phyloP scores from a whole-genome alignment of 2,113 vertebrate genomes.

The Arenaria interpres region DNA sequence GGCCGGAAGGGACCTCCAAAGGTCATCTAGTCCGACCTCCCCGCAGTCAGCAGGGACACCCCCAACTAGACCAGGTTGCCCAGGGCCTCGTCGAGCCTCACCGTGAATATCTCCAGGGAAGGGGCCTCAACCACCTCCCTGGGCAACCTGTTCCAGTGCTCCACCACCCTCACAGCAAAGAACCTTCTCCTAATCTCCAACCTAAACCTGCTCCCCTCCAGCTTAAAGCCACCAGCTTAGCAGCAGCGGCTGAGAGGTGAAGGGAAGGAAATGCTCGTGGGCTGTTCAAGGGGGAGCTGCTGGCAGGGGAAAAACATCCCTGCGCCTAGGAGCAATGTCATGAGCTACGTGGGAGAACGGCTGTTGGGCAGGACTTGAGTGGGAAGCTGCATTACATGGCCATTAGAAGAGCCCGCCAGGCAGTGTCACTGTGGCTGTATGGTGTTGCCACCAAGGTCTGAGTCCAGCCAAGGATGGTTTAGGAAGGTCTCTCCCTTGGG shows the following conservation, averaged over 20 bases:
- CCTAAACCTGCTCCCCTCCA: too few species aligned
- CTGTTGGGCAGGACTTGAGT: background rate
- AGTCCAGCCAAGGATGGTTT: background rate
- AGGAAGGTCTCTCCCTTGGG: background rate
- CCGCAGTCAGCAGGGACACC: too few species aligned
- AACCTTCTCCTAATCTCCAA: too few species aligned
- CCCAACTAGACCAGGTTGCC: too few species aligned
- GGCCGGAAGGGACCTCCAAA: too few species aligned
- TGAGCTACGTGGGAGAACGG: fast-evolving
- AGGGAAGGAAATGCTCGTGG: fast-evolving
- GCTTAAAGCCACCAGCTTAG: fast-evolving
- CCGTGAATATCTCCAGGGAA: too few species aligned
- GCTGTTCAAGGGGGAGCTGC: background rate
- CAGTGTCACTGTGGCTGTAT: background rate
- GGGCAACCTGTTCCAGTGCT: too few species aligned
- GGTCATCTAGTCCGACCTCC: too few species aligned
- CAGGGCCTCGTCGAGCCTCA: too few species aligned
- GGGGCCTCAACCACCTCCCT: too few species aligned
- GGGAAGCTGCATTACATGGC: fast-evolving
- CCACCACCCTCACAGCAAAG: too few species aligned
- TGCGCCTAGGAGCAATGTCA: fast-evolving
- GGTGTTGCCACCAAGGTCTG: background rate
- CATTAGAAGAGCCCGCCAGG: fast-evolving
- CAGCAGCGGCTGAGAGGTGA: background rate
- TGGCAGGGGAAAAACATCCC: background rate